Conservation (phyloP, 1,140 invertebrate species). For the Euura lappo region DNA sequence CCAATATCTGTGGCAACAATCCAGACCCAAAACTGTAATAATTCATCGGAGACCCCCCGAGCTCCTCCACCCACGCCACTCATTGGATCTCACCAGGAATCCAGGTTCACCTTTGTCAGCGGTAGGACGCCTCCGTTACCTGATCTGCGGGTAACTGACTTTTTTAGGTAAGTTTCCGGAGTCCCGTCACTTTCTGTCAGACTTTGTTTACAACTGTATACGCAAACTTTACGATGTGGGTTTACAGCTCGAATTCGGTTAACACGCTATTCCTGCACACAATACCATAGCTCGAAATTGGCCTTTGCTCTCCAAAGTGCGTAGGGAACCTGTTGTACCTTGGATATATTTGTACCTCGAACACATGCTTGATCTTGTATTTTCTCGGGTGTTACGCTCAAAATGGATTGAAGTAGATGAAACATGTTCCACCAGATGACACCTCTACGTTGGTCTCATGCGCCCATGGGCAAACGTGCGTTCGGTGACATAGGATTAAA, state of each 20-base stretch:
- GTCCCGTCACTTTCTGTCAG: slow-evolving; percentile 11
- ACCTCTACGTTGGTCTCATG: no score
- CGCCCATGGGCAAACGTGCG: no score
- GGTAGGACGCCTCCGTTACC: slow-evolving; percentile 64
- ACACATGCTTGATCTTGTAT: no score
- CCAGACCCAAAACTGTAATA: background rate
- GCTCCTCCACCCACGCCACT: slow-evolving; percentile 44
- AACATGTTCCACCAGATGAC: no score
- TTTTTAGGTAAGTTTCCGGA: slow-evolving; percentile 61
- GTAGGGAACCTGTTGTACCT: background rate
- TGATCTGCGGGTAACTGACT: slow-evolving; percentile 64
- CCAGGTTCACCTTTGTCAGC: slow-evolving; percentile 56
- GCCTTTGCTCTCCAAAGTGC: background rate
- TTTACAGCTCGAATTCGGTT: background rate
- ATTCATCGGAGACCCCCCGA: slow-evolving; percentile 26
- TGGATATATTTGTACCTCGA: no score
- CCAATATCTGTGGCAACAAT: slow-evolving; percentile 1
- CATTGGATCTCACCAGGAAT: slow-evolving; percentile 43
- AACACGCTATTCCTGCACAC: background rate
- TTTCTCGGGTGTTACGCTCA: no score
- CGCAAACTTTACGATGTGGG: background rate
- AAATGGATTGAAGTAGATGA: no score
- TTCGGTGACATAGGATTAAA: no score
- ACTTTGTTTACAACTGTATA: background rate
- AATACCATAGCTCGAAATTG: background rate